Percentiles rank a stretch among this genome's conserved stretches.
Conservation (phyloP, 2,888 invertebrate species). For the Eristalis pertinax region DNA sequence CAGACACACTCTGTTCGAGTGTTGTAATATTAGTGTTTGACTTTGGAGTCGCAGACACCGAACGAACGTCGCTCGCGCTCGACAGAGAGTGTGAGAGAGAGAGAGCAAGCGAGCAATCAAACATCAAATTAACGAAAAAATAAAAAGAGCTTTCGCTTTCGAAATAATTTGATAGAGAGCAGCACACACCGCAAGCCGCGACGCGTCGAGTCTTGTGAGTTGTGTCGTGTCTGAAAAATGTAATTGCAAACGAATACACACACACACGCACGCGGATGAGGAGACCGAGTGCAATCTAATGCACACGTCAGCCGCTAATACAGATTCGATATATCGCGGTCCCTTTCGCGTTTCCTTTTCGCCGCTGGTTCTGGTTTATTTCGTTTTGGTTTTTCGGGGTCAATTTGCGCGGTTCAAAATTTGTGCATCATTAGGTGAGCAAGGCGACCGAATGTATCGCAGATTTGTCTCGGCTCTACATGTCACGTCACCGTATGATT, state of each 20-base stretch:
- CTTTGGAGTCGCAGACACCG: conserved; percentile 35
- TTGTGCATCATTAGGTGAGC: conserved; percentile 13
- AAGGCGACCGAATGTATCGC: background rate
- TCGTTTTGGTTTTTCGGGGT: background rate
- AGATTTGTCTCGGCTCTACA: background rate
- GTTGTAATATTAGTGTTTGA: conserved; percentile 60
- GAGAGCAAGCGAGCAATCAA: background rate
- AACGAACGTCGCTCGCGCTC: background rate
- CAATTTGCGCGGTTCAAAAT: conserved; percentile 30
- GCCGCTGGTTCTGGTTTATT: background rate
- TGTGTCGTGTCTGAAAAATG: conserved; percentile 14
- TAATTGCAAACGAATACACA: conserved; percentile 30
- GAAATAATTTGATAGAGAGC: conserved; percentile 43
- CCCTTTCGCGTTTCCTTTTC: background rate
- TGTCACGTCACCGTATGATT: conserved; percentile 25
- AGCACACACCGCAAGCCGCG: background rate
- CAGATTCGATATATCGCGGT: background rate
- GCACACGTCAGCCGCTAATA: background rate
- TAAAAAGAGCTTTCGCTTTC: conserved; percentile 64
- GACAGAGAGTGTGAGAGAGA: background rate
- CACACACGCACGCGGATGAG: background rate
- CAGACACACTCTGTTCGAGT: conserved; percentile 15
- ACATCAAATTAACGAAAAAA: conserved; percentile 22
- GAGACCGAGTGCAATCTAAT: background rate
- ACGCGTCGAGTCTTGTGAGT: too few species aligned